Base-by-base conservation (phyloP, 1,140 invertebrate genomes). In the Pectinophora gossypiella region DNA sequence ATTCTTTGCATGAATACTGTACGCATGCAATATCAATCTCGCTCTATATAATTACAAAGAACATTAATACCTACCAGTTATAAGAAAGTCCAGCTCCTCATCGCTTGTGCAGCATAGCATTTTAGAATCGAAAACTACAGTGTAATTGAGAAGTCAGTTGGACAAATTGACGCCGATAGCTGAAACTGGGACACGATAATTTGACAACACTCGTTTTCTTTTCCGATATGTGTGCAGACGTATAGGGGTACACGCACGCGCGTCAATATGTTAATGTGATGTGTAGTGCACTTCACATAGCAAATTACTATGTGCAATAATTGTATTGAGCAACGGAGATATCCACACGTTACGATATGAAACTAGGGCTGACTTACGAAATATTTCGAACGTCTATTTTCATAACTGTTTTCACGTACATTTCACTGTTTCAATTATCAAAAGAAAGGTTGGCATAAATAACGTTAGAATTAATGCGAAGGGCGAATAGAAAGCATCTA, bases 151-250 rank as follows among this genome's bases (percentile, higher is more conserved):
- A 68, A 58, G 27, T 51, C 61, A 62, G 55, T 63, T 64, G 55
- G 48, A 67, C 62, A 74, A 74, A 67, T 66, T 63, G 59, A 58
- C 64, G 61, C 45, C 45, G 57, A 69, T 64, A 59, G 54, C 42
- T 40, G 32, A 57, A 74, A 63, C 58, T 55, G 54, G 65, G 61
- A 32, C 64, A 60, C 59, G 54, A 69, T 66, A 68, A 64, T 61
- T 64, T 55, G 64, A 61, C 50, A 32, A 61, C 50, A 32, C 16
- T 40, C 16, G 43, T 65, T 64, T 64, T 59, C 60, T 61, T 61
- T 61, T 62, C 3, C 36, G 1, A 15, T 7, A 40, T 16, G 3
- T 40, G 16, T 40, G 16, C 36, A n/a, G n/a, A 40, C 13, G 36
- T 16, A 32, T 32, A 32, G 2, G 6, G 9, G 7, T 32, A 9